Evolutionary conservation across 2,888 invertebrate genomes (phyloP).

Genomic region (Crossocerus cetratus): DNA sequence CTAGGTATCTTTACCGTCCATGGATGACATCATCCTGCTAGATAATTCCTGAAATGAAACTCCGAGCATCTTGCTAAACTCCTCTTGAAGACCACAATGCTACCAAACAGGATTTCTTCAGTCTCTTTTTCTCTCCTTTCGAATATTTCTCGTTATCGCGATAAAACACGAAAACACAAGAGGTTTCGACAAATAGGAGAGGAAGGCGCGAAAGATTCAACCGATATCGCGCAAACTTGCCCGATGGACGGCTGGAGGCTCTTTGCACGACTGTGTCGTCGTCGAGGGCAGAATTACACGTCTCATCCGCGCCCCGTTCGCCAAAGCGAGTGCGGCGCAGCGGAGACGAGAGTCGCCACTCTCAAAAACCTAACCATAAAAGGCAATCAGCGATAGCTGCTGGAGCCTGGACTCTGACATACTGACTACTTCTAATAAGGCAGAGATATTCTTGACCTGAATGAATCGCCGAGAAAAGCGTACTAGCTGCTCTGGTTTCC

Average conservation of each 20-base stretch:
- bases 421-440: slow-evolving; percentile 70
- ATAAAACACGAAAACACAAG: too few relatives aligned
- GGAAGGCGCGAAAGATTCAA: too few relatives aligned
- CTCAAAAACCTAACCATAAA: slow-evolving; percentile 69
- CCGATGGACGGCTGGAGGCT: too few relatives aligned
- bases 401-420: slow-evolving; percentile 33
- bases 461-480: slow-evolving; percentile 66
- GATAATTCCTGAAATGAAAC: slow-evolving; percentile 83
- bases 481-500: slow-evolving; percentile 3
- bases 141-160: too few relatives aligned
- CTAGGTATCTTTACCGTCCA: slow-evolving; percentile 82
- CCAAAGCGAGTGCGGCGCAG: not conserved
- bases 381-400: slow-evolving; percentile 63
- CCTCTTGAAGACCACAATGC: not conserved
- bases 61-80: slow-evolving; percentile 80
- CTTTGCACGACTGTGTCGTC: too few relatives aligned
- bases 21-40: slow-evolving; percentile 85
- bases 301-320: too few relatives aligned
- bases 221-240: too few relatives aligned
- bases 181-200: too few relatives aligned
- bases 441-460: slow-evolving; percentile 74
- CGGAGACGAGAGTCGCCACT: not conserved
- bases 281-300: too few relatives aligned
- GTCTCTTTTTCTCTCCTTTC: not conserved
- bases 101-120: not conserved